Conservation (phyloP, 2,797 vertebrate species). For the Heteromormyrus szaboi region DNA sequence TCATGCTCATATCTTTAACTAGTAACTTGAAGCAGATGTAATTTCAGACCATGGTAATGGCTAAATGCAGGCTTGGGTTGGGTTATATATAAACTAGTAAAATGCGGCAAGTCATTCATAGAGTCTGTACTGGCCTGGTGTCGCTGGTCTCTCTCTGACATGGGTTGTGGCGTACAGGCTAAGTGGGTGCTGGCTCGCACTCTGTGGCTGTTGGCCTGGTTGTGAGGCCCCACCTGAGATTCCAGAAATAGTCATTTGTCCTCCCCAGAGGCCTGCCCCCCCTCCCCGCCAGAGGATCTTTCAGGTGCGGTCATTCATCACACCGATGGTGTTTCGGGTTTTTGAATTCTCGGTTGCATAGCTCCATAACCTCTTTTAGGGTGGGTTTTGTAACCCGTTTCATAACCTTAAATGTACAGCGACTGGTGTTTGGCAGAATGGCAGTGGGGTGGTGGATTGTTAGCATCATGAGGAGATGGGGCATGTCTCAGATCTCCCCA, state of each 20-base stretch:
- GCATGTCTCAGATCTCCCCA: not conserved
- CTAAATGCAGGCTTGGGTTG: not conserved
- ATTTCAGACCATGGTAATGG: not conserved
- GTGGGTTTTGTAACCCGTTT: slow-evolving; percentile 34
- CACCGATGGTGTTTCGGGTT: slow-evolving; percentile 30
- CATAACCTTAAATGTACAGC: slow-evolving; percentile 23
- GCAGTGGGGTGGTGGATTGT: not conserved
- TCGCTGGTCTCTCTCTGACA: slow-evolving; percentile 27
- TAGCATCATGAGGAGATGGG: not conserved
- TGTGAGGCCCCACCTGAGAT: slow-evolving; percentile 35
- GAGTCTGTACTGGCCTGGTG: slow-evolving; percentile 34
- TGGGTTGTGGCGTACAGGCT: slow-evolving; percentile 18
- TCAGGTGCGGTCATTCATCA: slow-evolving; percentile 39
- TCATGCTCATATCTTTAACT: not conserved
- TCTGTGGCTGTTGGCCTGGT: slow-evolving; percentile 13
- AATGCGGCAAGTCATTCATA: slow-evolving; percentile 24
- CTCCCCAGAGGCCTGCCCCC: slow-evolving; percentile 33
- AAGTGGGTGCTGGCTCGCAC: slow-evolving; percentile 28
- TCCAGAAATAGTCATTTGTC: slow-evolving; percentile 35
- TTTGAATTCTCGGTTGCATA: slow-evolving; percentile 28
- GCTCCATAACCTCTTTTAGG: slow-evolving; percentile 22
- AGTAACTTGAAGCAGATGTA: not conserved
- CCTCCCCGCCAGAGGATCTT: slow-evolving; percentile 39
- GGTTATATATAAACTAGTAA: slow-evolving; percentile 4
- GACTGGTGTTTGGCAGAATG: not conserved